A percentile compares a stretch with the other conserved stretches of the same genome.
These are phyloP conservation scores for Catharus bicknelli DNA, from an alignment of 2,113 vertebrate species.

Conservation along the genomic window DNA sequence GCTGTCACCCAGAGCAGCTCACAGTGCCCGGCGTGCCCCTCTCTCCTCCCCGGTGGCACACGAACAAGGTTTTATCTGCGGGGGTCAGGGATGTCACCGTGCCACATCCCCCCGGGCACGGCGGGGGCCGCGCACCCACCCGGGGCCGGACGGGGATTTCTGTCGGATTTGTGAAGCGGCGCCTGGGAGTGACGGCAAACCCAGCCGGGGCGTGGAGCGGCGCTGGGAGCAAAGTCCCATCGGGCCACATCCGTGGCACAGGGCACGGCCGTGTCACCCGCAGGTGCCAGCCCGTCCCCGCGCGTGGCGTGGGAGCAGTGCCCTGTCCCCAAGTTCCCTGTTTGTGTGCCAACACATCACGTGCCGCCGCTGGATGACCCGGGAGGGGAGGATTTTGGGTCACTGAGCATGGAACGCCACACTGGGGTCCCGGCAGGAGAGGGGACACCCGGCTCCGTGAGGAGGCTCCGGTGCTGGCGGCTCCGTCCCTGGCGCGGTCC, in stretches of 20 bases:
- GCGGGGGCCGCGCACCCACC: neutral
- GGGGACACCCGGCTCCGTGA: neutral
- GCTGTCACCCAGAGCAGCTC: fast-evolving
- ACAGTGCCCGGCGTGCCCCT: fast-evolving
- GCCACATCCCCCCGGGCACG: fast-evolving
- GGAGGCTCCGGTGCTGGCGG: neutral
- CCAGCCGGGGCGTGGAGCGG: neutral
- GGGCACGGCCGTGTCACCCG: neutral
- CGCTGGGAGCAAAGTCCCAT: neutral
- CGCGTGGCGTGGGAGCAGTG: neutral
- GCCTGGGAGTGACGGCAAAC: fast-evolving
- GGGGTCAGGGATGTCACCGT: neutral
- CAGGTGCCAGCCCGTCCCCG: neutral
- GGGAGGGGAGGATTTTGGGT: neutral
- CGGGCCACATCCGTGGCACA: fast-evolving
- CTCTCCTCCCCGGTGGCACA: fast-evolving
- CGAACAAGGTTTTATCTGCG: fast-evolving
- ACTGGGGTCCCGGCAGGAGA: fast-evolving
- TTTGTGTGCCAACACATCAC: conserved; percentile 21
- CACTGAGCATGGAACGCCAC: fast-evolving
- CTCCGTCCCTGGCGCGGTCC: fast-evolving
- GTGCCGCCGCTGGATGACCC: neutral
- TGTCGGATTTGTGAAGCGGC: fast-evolving
- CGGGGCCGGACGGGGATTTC: fast-evolving
- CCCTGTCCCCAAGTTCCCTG: neutral